Evolutionary conservation across 2,888 invertebrate species (phyloP).

Genomic region (Abrostola triplasia): DNA sequence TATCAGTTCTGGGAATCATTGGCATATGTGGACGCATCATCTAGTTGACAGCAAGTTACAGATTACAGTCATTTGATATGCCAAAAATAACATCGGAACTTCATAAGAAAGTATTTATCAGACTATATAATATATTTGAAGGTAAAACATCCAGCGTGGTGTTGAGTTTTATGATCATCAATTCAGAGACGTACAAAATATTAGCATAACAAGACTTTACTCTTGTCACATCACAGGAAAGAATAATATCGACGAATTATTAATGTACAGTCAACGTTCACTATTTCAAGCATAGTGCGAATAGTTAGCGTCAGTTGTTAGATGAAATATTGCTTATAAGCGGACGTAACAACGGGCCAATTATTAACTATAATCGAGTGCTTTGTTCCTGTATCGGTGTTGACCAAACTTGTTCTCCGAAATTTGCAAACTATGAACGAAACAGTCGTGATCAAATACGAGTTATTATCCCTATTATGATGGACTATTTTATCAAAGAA

Average conservation of each 20-base stretch:
- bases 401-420: slow-evolving; percentile 49
- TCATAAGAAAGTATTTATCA: slow-evolving; percentile 18
- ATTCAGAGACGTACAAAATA: slow-evolving; percentile 21
- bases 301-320: slow-evolving; percentile 55
- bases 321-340: slow-evolving; percentile 64
- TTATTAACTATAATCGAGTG: slow-evolving; percentile 57
- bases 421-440: slow-evolving; percentile 29
- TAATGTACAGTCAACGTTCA: slow-evolving; percentile 55
- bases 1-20: slow-evolving; percentile 38
- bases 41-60: slow-evolving; percentile 17
- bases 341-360: slow-evolving; percentile 58
- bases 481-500: no score
- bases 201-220: slow-evolving; percentile 49
- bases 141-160: neutral
- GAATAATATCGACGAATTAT: slow-evolving; percentile 58
- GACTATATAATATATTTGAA: no score
- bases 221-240: slow-evolving; percentile 43
- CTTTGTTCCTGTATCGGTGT: slow-evolving; percentile 40
- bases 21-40: slow-evolving; percentile 13
- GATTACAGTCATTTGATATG: slow-evolving; percentile 13
- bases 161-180: slow-evolving; percentile 24
- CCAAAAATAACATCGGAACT: slow-evolving; percentile 28
- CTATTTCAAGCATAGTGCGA: slow-evolving; percentile 55
- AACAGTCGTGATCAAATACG: neutral
- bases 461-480: no score